Evolutionary conservation across 92 coral and sea anemone genomes (phyloP), one percentile per base, ranked within the genome.

Genomic region (Muricea muricata): DNA sequence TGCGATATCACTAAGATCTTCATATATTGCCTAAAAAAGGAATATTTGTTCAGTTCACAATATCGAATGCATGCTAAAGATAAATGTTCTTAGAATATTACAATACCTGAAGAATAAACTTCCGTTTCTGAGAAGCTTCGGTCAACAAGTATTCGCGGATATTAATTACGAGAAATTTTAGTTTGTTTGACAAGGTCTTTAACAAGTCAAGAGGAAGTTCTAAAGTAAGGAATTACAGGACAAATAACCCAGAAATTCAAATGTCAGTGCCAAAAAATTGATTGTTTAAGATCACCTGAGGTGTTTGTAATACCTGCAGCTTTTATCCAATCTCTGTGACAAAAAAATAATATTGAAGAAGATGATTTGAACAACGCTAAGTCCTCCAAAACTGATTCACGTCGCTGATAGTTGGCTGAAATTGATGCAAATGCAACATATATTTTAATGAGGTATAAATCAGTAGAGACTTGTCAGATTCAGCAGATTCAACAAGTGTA

Each of bases 401-500:
- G 89, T n/a, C 99, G 90, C 78, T 96, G 99, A 75, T 93, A 96
- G 83, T 96, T 97, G 79, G 99, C 99, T 96, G 82, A 14, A 23
- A 72, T 5, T 48, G 48, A n/a, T 13, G 18, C 12, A 21, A 7
- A 72, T n/a, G n/a, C n/a, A n/a, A n/a, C n/a, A n/a, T n/a, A n/a
- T n/a, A n/a, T n/a, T n/a, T n/a, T n/a, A n/a, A n/a, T n/a, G n/a
- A n/a, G n/a, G n/a, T n/a, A n/a, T n/a, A n/a, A n/a, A n/a, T n/a
- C n/a, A n/a, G n/a, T n/a, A n/a, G n/a, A n/a, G n/a, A n/a, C n/a
- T n/a, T n/a, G n/a, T n/a, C n/a, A n/a, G n/a, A n/a, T n/a, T n/a
- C n/a, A n/a, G n/a, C n/a, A n/a, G n/a, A n/a, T n/a, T n/a, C n/a
- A n/a, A n/a, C n/a, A n/a, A n/a, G n/a, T n/a, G n/a, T n/a, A n/a